phyloP scores from a whole-genome alignment of 1,140 invertebrate species.

The Musca domestica region DNA sequence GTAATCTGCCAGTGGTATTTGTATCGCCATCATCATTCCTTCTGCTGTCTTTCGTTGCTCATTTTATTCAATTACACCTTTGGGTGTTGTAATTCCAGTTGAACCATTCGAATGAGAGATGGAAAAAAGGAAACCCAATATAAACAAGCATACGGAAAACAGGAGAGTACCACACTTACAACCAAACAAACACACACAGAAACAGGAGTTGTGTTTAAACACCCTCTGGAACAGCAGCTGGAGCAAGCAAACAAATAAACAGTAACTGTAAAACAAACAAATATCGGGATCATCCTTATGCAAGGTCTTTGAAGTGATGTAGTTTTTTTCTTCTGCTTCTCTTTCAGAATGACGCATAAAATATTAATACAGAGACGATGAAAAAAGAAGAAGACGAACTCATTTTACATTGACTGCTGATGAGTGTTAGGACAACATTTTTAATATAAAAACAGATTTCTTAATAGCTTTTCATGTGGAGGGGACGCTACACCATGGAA shows the following conservation, averaged over 20 bases:
- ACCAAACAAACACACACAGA: background rate
- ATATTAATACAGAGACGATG: background rate
- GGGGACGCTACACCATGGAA: too few relatives aligned
- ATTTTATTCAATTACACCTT: constrained; percentile 55
- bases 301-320: background rate
- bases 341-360: background rate
- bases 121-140: too few relatives aligned
- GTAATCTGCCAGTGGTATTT: background rate
- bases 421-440: too few relatives aligned
- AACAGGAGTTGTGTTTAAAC: background rate
- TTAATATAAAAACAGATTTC: too few relatives aligned
- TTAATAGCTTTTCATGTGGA: too few relatives aligned
- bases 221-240: background rate
- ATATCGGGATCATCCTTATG: too few relatives aligned
- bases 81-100: constrained; percentile 50
- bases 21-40: too few relatives aligned
- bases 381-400: background rate
- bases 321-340: background rate
- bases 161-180: too few relatives aligned
- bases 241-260: constrained; percentile 10
- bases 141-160: background rate
- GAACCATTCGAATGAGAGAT: background rate
- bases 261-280: background rate
- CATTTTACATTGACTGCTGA: too few relatives aligned
- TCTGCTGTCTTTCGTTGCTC: constrained; percentile 31